Base-by-base conservation (phyloP, 1,140 invertebrate genomes). In the Drosophila tsacasi region DNA sequence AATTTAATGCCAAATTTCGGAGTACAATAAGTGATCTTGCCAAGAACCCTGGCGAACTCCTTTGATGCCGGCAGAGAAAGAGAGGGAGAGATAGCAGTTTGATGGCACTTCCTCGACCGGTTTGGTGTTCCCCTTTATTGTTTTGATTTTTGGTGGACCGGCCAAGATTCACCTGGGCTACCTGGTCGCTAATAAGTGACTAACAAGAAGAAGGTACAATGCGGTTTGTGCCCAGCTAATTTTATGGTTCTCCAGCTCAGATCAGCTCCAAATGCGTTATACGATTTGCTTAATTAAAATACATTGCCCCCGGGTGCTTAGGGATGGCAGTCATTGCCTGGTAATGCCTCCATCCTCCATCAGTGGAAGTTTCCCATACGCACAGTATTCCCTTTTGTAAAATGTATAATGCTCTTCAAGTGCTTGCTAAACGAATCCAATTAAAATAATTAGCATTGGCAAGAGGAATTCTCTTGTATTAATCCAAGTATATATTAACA, bases 131-230 rank as follows among this genome's bases (percentile, higher is more conserved):
- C 39, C 49, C 44, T 59, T 72, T 7, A 55, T 37, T 55, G 32
- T 39, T 39, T 17, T 12, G 10, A 25, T 40, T 47, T 32, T 37
- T 32, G 23, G 47, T 12, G 17, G 17, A 27, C 27, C 25, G 25
- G 19, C 27, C 67, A 23, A 57, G 55, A 58, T 59, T 59, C 40
- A 71, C 23, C 25, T n/a, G 23, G n/a, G n/a, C 8, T 21, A 15
- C 19, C 50, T 30, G 30, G n/a, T 30, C 46, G 71, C 67, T 74
- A 74, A 74, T 74, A 73, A 74, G 71, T 74, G 71, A 74, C 52
- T 61, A 73, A 73, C 69, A 42, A 44, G 60, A 73, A 63, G 71
- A 63, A 61, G 69, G 30, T 37, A 52, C 66, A 42, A 42, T 40
- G 61, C 32, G 62, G 49, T 55, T 67, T 23, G 30, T 69, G 50